Base-by-base conservation (phyloP, 1,140 invertebrate genomes). In the Brachionus rubens region DNA sequence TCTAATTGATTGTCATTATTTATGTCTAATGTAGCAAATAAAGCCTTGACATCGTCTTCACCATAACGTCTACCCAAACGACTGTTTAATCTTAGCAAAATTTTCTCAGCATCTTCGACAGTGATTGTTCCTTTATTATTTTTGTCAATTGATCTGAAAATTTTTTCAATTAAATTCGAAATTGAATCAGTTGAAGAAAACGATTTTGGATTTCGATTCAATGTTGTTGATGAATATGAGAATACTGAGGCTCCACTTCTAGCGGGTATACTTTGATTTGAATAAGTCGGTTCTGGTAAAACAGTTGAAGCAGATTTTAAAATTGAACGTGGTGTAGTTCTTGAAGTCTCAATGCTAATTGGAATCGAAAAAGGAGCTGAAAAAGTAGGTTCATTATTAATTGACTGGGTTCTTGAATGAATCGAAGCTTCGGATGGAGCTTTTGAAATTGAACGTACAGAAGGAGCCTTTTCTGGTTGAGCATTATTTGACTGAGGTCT, bases 51-150 rank as follows among this genome's bases (percentile, higher is more conserved):
- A 48, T 72, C 68, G 50, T 72, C 50, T 72, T 72, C 68, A 6
- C 68, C 68, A 41, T 72, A 72, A 26, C 50, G 24, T 72, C 68
- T 72, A 14, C 68, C 68, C n/a, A 72, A 50, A 1, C 50, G n/a
- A 72, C 46, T 50, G 24, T 72, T 72, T 24, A 72, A 72, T 48
- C 68, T 48, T 12, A 48, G 46, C 16, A 72, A 41, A 50, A 72
- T 48, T 54, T 54, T 72, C 12, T 72, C 68, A 72, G 50, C 68
- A 50, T 48, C 46, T 40, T 72, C 68, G 33, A 50, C 46, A 12
- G 30, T 26, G 28, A 72, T 72, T 28, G 30, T 72, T 50, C 68
- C 68, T 21, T 50, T 54, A 16, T 72, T 48, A 30, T 24, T 26
- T 33, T 36, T 50, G 41, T 72, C 68, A 6, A 72, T 54, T 30